phyloP scores from a whole-genome alignment of 2,797 vertebrate species.

The Sitta carolinensis region DNA sequence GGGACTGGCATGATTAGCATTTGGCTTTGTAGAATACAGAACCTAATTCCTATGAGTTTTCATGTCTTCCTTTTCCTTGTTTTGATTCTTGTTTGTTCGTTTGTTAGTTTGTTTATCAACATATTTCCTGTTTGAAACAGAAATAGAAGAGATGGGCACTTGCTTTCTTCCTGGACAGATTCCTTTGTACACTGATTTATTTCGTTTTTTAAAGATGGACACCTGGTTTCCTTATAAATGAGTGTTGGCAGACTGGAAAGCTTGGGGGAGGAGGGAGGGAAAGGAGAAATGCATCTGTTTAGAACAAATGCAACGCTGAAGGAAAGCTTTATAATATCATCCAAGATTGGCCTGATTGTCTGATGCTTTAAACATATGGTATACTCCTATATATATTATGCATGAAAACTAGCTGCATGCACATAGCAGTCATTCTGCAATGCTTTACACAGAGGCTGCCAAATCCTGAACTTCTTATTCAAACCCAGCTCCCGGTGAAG shows the following conservation, averaged over 20 bases:
- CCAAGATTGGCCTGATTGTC: neutral
- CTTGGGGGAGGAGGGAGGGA: neutral
- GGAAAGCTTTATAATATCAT: conserved; percentile 21
- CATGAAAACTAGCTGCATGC: conserved; percentile 48
- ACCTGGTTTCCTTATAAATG: conserved; percentile 32
- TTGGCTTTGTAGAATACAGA: conserved; percentile 46
- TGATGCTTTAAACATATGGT: conserved; percentile 60
- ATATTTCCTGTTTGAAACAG: conserved; percentile 23
- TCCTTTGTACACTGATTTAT: conserved; percentile 33
- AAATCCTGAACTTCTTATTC: conserved; percentile 22
- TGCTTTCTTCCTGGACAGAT: conserved; percentile 25
- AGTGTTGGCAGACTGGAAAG: conserved; percentile 21
- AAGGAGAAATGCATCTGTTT: conserved; percentile 42
- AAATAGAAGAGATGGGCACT: conserved; percentile 40
- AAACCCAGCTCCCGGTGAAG: neutral
- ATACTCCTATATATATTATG: conserved; percentile 51
- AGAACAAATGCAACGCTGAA: conserved; percentile 36
- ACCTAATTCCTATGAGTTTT: conserved; percentile 24
- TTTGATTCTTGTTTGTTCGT: conserved; percentile 46
- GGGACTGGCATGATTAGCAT: conserved; percentile 8
- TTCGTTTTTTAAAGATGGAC: conserved; percentile 17
- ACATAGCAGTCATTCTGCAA: conserved; percentile 28
- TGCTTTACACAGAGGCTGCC: conserved; percentile 11
- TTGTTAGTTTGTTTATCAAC: conserved; percentile 56
- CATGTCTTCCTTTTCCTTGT: neutral